Conservation (phyloP, 2,888 invertebrate species). For the Lepidochitona cinerea region DNA sequence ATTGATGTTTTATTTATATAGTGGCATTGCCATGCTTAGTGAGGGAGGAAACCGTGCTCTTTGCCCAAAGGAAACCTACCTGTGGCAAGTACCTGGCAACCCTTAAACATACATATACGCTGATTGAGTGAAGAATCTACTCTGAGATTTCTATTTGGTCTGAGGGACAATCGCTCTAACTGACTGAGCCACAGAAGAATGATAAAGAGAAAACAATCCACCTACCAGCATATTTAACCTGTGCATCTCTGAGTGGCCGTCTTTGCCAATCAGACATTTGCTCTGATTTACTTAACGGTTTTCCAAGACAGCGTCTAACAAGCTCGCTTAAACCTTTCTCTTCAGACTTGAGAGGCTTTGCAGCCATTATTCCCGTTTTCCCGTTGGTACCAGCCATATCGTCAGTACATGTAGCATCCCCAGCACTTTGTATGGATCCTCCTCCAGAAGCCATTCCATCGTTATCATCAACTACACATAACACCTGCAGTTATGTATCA, state of each 20-base stretch:
- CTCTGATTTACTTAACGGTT: slow-evolving; percentile 65
- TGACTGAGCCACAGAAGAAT: too few species aligned
- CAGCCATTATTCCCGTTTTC: not conserved
- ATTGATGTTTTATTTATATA: too few species aligned
- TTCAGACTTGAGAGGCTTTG: slow-evolving; percentile 27
- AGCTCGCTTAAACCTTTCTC: slow-evolving; percentile 66
- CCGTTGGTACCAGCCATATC: not conserved
- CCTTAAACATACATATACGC: too few species aligned
- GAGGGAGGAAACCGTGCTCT: too few species aligned
- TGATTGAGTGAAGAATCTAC: too few species aligned
- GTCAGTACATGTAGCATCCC: not conserved
- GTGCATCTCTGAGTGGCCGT: slow-evolving; percentile 62
- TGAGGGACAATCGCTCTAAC: too few species aligned
- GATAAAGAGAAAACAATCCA: too few species aligned
- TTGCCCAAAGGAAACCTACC: too few species aligned
- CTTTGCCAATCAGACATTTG: slow-evolving; percentile 71
- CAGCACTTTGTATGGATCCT: not conserved
- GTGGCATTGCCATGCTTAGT: too few species aligned
- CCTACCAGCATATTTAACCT: slow-evolving; percentile 69
- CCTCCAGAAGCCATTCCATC: not conserved
- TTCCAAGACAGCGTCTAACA: slow-evolving; percentile 61
- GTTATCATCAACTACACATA: not conserved
- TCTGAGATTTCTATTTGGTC: too few species aligned
- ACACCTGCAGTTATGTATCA: too few species aligned
- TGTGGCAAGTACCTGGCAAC: too few species aligned